A percentile compares a stretch with the other conserved stretches of the same genome.
Evolutionary conservation across 2,888 invertebrate genomes (phyloP).

Genomic region (Mythimna pallens): DNA sequence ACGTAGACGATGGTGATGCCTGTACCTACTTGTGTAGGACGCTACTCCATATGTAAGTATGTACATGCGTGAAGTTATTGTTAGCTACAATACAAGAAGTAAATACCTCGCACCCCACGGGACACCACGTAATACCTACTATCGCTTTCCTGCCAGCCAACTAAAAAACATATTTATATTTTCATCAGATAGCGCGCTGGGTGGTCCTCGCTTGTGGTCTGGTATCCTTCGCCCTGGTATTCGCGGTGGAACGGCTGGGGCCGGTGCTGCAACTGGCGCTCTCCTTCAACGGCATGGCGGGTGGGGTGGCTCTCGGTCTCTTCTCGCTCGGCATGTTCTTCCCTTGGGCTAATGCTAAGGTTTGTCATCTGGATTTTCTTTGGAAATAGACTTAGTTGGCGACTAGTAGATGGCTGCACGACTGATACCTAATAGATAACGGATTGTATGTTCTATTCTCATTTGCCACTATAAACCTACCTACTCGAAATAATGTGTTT

Average conservation of each 20-base stretch:
- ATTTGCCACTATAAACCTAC: too few relatives aligned
- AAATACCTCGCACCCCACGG: too few relatives aligned
- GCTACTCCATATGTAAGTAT: background rate
- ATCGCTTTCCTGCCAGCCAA: too few relatives aligned
- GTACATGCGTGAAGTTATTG: too few relatives aligned
- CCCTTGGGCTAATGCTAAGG: conserved; percentile 96
- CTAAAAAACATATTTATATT: background rate
- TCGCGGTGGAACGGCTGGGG: conserved; percentile 96
- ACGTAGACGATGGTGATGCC: too few relatives aligned
- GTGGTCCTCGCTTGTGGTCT: conserved; percentile 93
- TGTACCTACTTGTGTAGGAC: background rate
- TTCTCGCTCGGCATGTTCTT: conserved; percentile 97
- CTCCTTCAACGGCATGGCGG: conserved; percentile 97
- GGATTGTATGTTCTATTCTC: too few relatives aligned
- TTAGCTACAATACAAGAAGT: too few relatives aligned
- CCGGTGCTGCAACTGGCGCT: conserved; percentile 97
- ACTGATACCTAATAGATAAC: too few relatives aligned
- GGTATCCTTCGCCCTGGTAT: conserved; percentile 95
- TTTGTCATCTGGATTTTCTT: conserved; percentile 69
- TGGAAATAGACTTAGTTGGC: too few relatives aligned
- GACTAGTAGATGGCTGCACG: too few relatives aligned
- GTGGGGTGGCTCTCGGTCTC: conserved; percentile 96
- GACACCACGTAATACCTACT: too few relatives aligned
- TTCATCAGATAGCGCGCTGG: conserved; percentile 88
- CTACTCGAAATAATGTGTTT: too few relatives aligned